Percentiles rank a stretch among this genome's conserved stretches.
phyloP scores from a whole-genome alignment of 2,797 vertebrate genomes.

The Rhynchonycteris naso region DNA sequence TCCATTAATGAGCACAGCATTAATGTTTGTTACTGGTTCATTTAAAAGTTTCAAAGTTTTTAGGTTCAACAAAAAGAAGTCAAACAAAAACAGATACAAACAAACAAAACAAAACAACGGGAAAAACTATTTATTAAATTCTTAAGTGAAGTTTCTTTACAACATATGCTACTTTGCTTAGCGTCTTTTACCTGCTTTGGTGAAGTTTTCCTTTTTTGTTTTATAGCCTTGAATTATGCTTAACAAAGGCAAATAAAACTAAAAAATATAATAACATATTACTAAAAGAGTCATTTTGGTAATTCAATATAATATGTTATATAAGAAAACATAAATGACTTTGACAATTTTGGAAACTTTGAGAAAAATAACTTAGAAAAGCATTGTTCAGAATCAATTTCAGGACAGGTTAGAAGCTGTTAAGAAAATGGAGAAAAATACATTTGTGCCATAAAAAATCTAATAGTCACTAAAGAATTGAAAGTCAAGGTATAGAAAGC shows the following conservation, averaged over 20 bases:
- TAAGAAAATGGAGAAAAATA: constrained; percentile 43
- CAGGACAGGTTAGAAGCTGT: background rate
- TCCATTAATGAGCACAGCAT: background rate
- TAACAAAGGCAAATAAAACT: constrained; percentile 40
- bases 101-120: background rate
- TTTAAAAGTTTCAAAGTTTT: constrained; percentile 7
- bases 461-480: background rate
- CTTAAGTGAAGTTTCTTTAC: background rate
- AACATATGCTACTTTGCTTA: background rate
- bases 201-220: background rate
- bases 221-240: constrained; percentile 3
- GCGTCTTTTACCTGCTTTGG: background rate
- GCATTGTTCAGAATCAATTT: background rate
- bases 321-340: background rate
- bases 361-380: constrained; percentile 11
- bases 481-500: background rate
- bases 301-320: background rate
- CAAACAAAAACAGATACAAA: background rate
- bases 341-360: background rate
- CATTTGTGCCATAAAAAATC: background rate
- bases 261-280: background rate
- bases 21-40: constrained; percentile 27
- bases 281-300: constrained; percentile 28
- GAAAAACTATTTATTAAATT: background rate
- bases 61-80: constrained; percentile 5